A percentile compares a stretch with the other conserved stretches of the same genome.
Conservation (phyloP, 2,113 vertebrate genomes). For the Vidua chalybeata region DNA sequence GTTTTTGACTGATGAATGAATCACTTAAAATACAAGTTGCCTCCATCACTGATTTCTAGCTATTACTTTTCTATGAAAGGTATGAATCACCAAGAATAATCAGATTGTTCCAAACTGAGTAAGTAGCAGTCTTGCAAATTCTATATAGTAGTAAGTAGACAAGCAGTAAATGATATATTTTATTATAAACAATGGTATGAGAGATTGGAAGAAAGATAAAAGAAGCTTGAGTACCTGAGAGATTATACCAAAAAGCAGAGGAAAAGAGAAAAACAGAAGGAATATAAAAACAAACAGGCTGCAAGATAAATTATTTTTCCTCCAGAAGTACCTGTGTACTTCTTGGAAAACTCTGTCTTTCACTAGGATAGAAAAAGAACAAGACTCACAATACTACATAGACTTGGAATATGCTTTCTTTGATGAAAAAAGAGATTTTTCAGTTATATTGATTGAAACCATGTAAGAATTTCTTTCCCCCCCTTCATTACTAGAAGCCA, state of each 20-base stretch:
- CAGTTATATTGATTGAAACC: not conserved
- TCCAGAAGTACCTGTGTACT: not conserved
- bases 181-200: not conserved
- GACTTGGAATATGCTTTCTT: not conserved
- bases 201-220: not conserved
- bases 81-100: constrained; percentile 26
- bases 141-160: not conserved
- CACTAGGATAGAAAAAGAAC: not conserved
- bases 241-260: not conserved
- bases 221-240: not conserved
- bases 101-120: not conserved
- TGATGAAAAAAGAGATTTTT: not conserved
- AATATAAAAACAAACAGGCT: not conserved
- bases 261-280: not conserved
- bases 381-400: not conserved
- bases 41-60: not conserved
- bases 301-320: not conserved
- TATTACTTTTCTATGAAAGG: constrained; percentile 23
- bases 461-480: not conserved
- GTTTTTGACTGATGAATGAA: constrained; percentile 39
- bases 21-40: constrained; percentile 24
- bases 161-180: not conserved
- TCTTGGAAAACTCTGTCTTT: not conserved
- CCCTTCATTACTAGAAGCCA: not conserved
- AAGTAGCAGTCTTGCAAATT: constrained; percentile 1